These are phyloP conservation scores for Plagodis pulveraria DNA, from an alignment of 2,888 invertebrate genomes.

Conservation along the genomic window DNA sequence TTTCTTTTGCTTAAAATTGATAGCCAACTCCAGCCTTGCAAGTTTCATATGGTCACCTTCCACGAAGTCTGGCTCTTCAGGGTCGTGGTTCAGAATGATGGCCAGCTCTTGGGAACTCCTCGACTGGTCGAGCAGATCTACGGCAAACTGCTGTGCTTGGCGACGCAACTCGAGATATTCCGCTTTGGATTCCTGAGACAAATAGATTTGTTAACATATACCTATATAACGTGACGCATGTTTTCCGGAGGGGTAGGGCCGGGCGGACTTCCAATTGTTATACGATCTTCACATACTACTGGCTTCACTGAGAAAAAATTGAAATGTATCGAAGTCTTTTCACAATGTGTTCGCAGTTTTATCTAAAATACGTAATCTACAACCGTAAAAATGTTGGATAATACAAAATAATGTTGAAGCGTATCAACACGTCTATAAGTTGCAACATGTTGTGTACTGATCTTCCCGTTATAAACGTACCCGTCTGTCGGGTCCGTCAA, in stretches of 20 bases:
- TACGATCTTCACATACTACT: neutral
- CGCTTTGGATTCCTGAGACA: conserved; percentile 90
- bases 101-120: conserved; percentile 96
- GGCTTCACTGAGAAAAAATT: too few relatives aligned
- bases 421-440: too few relatives aligned
- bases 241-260: neutral
- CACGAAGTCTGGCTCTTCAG: conserved; percentile 88
- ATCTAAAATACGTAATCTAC: too few relatives aligned
- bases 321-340: too few relatives aligned
- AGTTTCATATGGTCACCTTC: conserved; percentile 94
- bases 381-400: too few relatives aligned
- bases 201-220: neutral
- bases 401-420: too few relatives aligned
- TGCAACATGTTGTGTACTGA: too few relatives aligned
- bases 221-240: neutral
- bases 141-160: conserved; percentile 96
- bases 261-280: neutral
- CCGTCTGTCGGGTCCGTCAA: too few relatives aligned
- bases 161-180: conserved; percentile 95
- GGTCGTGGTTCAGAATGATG: conserved; percentile 96
- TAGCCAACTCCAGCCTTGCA: conserved; percentile 94
- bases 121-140: conserved; percentile 95
- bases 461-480: too few relatives aligned
- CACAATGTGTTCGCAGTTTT: too few relatives aligned
- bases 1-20: conserved; percentile 97